Percentiles rank a stretch among this genome's conserved stretches.
Evolutionary conservation across 2,888 invertebrate species (phyloP).

Genomic region (Melinaea menophilus): DNA sequence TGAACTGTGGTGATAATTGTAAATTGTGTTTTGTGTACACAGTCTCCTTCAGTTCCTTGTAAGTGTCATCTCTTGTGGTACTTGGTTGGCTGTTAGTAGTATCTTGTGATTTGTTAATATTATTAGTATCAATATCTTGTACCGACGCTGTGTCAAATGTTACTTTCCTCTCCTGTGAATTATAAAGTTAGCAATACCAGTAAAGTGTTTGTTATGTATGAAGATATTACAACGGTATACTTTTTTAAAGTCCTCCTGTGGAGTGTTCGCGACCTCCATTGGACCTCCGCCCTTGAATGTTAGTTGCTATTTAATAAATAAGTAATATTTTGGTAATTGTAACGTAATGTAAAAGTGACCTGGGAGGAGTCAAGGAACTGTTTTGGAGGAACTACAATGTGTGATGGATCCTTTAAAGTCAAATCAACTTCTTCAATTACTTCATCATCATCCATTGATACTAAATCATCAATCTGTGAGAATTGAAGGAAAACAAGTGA

Average conservation of each 20-base stretch:
- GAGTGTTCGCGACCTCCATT: too few species aligned
- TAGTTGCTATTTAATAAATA: background rate
- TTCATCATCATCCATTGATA: conserved; percentile 20
- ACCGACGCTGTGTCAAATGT: conserved; percentile 29
- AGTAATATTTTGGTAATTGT: background rate
- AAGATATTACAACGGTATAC: too few species aligned
- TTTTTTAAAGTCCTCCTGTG: too few species aligned
- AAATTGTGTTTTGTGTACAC: conserved; percentile 59
- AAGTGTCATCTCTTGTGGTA: conserved; percentile 36
- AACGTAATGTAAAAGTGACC: conserved; percentile 31
- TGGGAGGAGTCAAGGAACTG: conserved; percentile 54
- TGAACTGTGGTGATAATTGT: conserved; percentile 61
- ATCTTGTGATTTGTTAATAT: conserved; percentile 18
- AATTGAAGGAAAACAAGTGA: background rate
- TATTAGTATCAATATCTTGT: conserved; percentile 9
- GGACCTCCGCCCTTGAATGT: background rate
- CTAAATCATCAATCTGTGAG: background rate
- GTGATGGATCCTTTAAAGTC: conserved; percentile 34
- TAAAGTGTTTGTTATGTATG: background rate
- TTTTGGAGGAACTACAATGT: conserved; percentile 54
- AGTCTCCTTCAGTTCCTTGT: conserved; percentile 40
- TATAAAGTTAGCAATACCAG: conserved; percentile 26
- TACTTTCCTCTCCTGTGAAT: conserved; percentile 51
- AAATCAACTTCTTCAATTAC: conserved; percentile 49
- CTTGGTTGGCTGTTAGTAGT: conserved; percentile 44